Evolutionary conservation across 2,888 invertebrate species (phyloP), one percentile per base, ranked within the genome.

Genomic region (Dastarcus helophoroides): DNA sequence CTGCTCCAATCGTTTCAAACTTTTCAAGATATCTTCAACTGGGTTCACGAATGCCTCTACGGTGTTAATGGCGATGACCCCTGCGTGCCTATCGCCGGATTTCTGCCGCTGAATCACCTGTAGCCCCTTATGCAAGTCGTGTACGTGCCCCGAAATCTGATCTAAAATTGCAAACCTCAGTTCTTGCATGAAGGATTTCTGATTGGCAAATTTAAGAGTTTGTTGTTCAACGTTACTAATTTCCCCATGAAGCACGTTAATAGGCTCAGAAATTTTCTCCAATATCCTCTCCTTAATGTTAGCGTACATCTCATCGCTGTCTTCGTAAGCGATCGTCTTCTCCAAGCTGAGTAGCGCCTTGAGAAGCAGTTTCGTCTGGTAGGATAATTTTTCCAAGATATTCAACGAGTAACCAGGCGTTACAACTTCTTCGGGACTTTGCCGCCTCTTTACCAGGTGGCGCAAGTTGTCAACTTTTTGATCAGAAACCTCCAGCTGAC

Each of bases 71-170:
- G 39, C 45, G 13, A 47, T 42, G 6, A 46, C 38, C 13, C 46
- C 47, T 7, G 51, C 42, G 35, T 51, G 44, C 32, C 38, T 40
- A 24, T 52, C 50, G 2, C 41, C 41, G 3, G 43, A 39, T 22
- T 45, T 38, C 38, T 46, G 50, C 22, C 42, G 43, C 35, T 60
- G 60, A 8, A 71, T 47, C 3, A 57, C 46, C 7, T 77, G 73
- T 39, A 78, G 60, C 1, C 70, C 70, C 46, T 63, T 69, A 37
- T 71, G 65, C 4, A 79, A 54, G 50, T 77, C 74, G 31, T 72
- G 61, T n/a, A 77, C 62, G 0, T 77, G 72, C 9, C 71, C 68
- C 43, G 72, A 69, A 0, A 79, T 69, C 30, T 70, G 68, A 47
- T 79, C 76, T 32, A 79, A 65, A 16, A 77, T 65, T 32, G 73